A percentile compares a stretch with the other conserved stretches of the same genome.
Evolutionary conservation across 2,888 invertebrate species (phyloP).

Genomic region (Brachyptera putata): DNA sequence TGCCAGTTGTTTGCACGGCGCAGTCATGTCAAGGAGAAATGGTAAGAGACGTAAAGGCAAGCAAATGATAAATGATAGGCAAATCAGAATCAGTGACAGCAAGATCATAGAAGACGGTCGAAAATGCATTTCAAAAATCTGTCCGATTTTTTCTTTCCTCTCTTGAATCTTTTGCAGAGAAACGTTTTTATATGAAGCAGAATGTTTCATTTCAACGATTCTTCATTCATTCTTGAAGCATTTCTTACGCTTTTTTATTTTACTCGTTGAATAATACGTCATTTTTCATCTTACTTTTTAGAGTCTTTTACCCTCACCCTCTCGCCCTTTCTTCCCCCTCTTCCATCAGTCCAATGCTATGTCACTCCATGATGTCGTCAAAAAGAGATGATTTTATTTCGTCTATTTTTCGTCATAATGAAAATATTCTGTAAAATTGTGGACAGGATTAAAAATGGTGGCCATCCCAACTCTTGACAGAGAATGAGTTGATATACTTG

Average conservation of each 20-base stretch:
- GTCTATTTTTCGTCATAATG: conserved; percentile 7
- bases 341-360: conserved; percentile 12
- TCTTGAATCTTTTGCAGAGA: conserved; percentile 22
- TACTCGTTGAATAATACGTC: conserved; percentile 31
- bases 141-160: conserved; percentile 19
- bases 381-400: conserved; percentile 19
- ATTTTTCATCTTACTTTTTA: conserved; percentile 31
- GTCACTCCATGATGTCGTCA: conserved; percentile 14
- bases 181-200: conserved; percentile 15
- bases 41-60: too few relatives aligned
- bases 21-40: too few relatives aligned
- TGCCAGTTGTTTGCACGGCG: too few relatives aligned
- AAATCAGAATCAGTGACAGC: conserved; percentile 30
- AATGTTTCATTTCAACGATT: conserved; percentile 22
- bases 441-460: conserved; percentile 13
- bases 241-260: conserved; percentile 21
- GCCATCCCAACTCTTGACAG: not conserved
- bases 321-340: conserved; percentile 23
- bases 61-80: conserved; percentile 29
- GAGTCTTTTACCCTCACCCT: conserved; percentile 27
- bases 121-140: conserved; percentile 23
- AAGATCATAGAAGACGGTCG: conserved; percentile 23
- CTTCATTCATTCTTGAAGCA: conserved; percentile 26
- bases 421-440: conserved; percentile 17
- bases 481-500: too few relatives aligned